Base-by-base conservation (phyloP, 2,888 invertebrate species). In the Agrilus cyanescens region DNA sequence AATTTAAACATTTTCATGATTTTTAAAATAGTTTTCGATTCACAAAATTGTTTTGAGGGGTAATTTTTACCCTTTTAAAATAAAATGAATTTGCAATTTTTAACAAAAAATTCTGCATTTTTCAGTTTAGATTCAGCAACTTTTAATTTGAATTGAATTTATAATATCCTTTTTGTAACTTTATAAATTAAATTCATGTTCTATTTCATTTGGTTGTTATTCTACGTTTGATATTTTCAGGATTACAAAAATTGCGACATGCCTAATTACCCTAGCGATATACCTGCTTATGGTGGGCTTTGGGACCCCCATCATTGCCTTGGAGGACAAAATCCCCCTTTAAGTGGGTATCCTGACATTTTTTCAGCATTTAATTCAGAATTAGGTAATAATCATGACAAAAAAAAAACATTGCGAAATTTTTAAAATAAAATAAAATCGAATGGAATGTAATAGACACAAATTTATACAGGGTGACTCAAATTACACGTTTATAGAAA, bases 351-450 rank as follows among this genome's bases (percentile, higher is more conserved):
- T 56, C 82, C 82, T 4, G 82, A 83, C 56, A 75, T 83, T 54
- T 73, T 84, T 34, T 62, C 63, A 58, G 75, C 75, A 14, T 83
- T 82, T 60, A 82, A 80, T 38, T 72, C 79, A 10, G 82, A 82
- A 61, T 63, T 76, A 53, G 73, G 75, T 74, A 59, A 62, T 59
- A 34, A 8, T 20, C 10, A 37, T 12, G 4, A 15, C 12, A 37
- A 2, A 12, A 32, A 39, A 12, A 7, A 32, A 2, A 25, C 13
- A 29, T 4, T n/a, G 12, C 33, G 16, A 13, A 12, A 13, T 31
- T 13, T 44, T 10, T 10, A 10, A 10, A 20, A 20, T 25, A 25
- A 25, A 25, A 25, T 10, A 25, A 25, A 25, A 25, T 25, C 5
- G 20, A 20, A 20, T 20, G 6, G 20, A 20, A 20, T 4, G 20